Evolutionary conservation across 2,888 invertebrate genomes (phyloP), one percentile per base, ranked within the genome.

Genomic region (Prosopocoilus inquinatus): DNA sequence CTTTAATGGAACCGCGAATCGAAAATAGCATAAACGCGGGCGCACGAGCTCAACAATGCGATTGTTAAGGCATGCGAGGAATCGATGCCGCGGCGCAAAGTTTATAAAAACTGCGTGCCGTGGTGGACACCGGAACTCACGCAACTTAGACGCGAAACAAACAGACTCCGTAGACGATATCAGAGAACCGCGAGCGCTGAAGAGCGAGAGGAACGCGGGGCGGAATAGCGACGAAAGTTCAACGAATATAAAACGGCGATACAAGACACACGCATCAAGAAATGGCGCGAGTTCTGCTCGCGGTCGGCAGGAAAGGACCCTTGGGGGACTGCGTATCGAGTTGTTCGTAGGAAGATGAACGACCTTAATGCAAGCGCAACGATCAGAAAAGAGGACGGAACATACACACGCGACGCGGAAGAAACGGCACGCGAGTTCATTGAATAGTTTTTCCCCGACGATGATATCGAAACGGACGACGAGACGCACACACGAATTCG

Each of bases 41-140:
- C 33, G n/a, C 9, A 3, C 1, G 9, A 3, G n/a, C 47, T 1
- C 53, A 60, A 13, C 32, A 48, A n/a, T 1, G 55, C 50, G 1
- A 28, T 58, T 1, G 32, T 20, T 12, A 7, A 11, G 7, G 46
- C 51, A 2, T 58, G 53, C 45, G 50, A 47, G 11, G 33, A 0
- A 5, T 53, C 50, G 0, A 55, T 60, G 53, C 51, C 55, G 20
- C 33, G 15, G 5, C 36, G 36, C 34, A 47, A 45, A 38, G 1
- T 1, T 3, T 48, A 43, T 15, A 39, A 33, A 2, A 50, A 50
- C 1, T 55, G 33, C 11, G 58, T 60, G 3, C 58, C 60, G 0
- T 61, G 58, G 58, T 58, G 61, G 54, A 55, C 60, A n/a, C 41
- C 35, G 11, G 33, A 60, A 20, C 28, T 60, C 1, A 58, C 57